phyloP scores from a whole-genome alignment of 2,113 vertebrate genomes.

The Thinocorus orbignyianus region DNA sequence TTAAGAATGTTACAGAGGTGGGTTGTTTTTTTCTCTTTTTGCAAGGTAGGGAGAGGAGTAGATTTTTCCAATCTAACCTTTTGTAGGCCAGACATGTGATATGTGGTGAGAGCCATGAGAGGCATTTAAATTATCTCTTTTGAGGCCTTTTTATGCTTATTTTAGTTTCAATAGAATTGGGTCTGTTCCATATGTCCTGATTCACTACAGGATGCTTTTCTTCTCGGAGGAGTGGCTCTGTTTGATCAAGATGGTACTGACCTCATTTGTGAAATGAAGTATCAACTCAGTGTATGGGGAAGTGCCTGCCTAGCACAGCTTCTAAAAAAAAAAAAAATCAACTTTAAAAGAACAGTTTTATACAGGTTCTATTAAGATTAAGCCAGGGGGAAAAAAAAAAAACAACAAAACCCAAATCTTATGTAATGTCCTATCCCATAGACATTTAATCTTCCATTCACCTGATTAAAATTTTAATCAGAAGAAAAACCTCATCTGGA shows the following conservation, averaged over 20 bases:
- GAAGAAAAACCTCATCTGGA: background rate
- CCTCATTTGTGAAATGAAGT: slow-evolving; percentile 39
- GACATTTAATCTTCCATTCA: background rate
- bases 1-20: background rate
- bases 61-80: slow-evolving; percentile 24
- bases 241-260: slow-evolving; percentile 53
- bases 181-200: slow-evolving; percentile 43
- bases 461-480: background rate
- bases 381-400: background rate
- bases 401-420: background rate
- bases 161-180: slow-evolving; percentile 45
- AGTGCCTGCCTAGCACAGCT: background rate
- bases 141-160: slow-evolving; percentile 42
- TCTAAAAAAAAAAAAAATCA: background rate
- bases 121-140: slow-evolving; percentile 49
- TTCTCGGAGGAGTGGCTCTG: background rate
- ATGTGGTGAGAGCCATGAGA: background rate
- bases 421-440: background rate
- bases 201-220: slow-evolving; percentile 49
- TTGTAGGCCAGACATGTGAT: slow-evolving; percentile 13
- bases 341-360: background rate
- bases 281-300: background rate
- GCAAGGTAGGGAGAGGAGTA: background rate
- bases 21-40: background rate
- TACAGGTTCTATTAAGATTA: background rate